Evolutionary conservation across 2,888 invertebrate species (phyloP), one percentile per base, ranked within the genome.

Genomic region (Ormyrus labotus): DNA sequence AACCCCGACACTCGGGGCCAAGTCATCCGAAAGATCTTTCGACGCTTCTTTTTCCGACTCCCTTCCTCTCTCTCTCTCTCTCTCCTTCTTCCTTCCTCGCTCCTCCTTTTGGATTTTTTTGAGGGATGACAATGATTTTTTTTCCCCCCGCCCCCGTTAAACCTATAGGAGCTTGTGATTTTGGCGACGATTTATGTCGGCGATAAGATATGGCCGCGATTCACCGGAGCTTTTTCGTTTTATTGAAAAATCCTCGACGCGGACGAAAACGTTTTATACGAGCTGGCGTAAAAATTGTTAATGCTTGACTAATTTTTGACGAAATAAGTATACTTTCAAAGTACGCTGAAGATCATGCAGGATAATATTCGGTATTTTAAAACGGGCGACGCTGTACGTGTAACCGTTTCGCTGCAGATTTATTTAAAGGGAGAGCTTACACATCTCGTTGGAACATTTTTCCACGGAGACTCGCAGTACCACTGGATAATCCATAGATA

Each of bases 1-100:
- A 85, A 86, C 84, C 85, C 83, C 84, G 75, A 73, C 84, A 82
- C 81, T 47, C 34, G 78, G 80, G 81, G 83, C 85, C 85, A 86
- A 85, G 84, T 84, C 84, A 85, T 84, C 83, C 84, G 82, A 82
- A 83, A 84, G 85, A 87, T 86, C 87, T 86, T 87, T 87, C 85
- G 84, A 81, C 84, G 84, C 82, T 84, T 83, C 63, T 60, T 13
- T 13, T 57, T 47, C 57, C 6, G 10, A 47, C 55, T 10, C 51
- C 13, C 47, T 63, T 45, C 4, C 61, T 34, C 34, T 13, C 58
- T 34, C 9, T 55, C 51, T 71, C 53, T 45, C 63, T 60, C 34
- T 48, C 57, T 47, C 57, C 6, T 10, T 57, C 55, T 10, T 45
- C 13, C 47, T 63, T 45, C 2, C 72, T 34, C 19, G 11, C 34